Base-by-base conservation (phyloP, 1,140 invertebrate species). In the Orussus abietinus region DNA sequence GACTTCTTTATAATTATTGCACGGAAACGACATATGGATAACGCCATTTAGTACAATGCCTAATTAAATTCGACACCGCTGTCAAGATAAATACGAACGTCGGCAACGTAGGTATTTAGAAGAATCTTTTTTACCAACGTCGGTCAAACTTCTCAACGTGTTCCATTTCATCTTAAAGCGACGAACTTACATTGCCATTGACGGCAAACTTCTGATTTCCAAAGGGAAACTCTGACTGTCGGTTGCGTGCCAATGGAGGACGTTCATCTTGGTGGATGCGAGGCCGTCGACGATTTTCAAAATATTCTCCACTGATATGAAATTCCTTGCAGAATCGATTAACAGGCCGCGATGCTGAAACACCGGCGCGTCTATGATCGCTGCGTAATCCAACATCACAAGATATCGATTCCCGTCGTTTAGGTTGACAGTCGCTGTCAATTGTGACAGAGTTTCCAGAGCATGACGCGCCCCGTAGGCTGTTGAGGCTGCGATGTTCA, bases 151-250 rank as follows among this genome's bases (percentile, higher is more conserved):
- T n/a, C n/a, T n/a, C n/a, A n/a, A n/a, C n/a, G n/a, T n/a, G n/a
- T n/a, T n/a, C n/a, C n/a, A n/a, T n/a, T n/a, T n/a, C n/a, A n/a
- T n/a, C n/a, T n/a, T n/a, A n/a, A n/a, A n/a, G n/a, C n/a, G n/a
- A 20, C n/a, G 18, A 13, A 42, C 40, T 51, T 51, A 74, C 66
- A 49, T 35, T 9, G 81, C 76, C 57, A 92, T 69, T 49, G 84
- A 75, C 0, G 88, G 88, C 18, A 83, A 79, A 40, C 78, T 75
- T 9, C 79, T 74, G 3, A 85, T 77, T 21, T 80, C 69, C 46
- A 90, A 76, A 0, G 88, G 88, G 65, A 91, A 91, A 54, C 86
- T 88, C 52, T 92, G 88, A 0, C 83, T 82, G 59, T 91, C 89
- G 2, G 86, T 88, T 0, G 86, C 76, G 57, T 92, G 89, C 87